Evolutionary conservation across 2,113 vertebrate species (phyloP).

Genomic region (Gorsachius goisagi): DNA sequence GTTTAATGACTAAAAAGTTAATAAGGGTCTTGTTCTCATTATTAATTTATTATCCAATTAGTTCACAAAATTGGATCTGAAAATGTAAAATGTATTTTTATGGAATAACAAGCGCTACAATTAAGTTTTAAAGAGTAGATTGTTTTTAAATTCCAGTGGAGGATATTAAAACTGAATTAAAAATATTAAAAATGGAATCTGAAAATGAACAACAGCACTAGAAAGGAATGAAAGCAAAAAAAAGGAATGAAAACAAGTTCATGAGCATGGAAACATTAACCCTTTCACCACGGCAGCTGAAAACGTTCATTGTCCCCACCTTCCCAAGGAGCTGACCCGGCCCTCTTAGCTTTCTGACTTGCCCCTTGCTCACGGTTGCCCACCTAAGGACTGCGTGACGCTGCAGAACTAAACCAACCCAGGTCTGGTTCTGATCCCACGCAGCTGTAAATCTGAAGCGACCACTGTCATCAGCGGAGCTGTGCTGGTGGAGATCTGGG

Average conservation of each 20-base stretch:
- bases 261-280: neutral
- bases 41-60: slow-evolving; percentile 50
- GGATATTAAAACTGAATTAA: slow-evolving; percentile 45
- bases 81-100: slow-evolving; percentile 27
- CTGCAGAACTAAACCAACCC: neutral
- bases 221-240: neutral
- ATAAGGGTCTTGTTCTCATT: slow-evolving; percentile 9
- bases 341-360: neutral
- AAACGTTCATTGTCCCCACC: neutral
- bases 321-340: neutral
- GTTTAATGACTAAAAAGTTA: slow-evolving; percentile 36
- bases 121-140: slow-evolving; percentile 7
- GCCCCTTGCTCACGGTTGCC: neutral
- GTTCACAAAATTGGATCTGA: slow-evolving; percentile 21
- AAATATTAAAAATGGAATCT: slow-evolving; percentile 40
- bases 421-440: neutral
- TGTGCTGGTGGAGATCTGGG: neutral
- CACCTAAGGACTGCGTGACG: neutral
- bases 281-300: neutral
- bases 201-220: slow-evolving; percentile 34
- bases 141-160: slow-evolving; percentile 52
- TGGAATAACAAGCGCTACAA: slow-evolving; percentile 9
- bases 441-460: neutral
- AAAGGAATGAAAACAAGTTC: slow-evolving; percentile 27
- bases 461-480: neutral